Conservation (phyloP, 2,797 vertebrate genomes). For the Bryconaethiops microstoma region DNA sequence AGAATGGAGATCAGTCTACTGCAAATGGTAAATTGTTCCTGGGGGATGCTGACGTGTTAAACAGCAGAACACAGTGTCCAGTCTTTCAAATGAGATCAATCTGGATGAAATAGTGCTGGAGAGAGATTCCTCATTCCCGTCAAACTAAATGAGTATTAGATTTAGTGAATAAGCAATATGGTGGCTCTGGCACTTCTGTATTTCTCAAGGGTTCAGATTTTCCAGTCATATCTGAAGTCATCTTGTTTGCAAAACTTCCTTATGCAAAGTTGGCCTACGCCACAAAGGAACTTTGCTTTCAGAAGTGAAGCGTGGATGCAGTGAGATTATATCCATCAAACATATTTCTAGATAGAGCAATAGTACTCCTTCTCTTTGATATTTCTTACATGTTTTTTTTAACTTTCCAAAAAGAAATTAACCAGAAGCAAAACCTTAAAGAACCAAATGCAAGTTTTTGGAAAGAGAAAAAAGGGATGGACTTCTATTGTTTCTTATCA, state of each 20-base stretch:
- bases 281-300: too few species aligned
- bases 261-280: too few species aligned
- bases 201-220: slow-evolving; percentile 3
- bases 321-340: too few species aligned
- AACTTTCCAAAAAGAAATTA: too few species aligned
- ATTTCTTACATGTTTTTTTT: too few species aligned
- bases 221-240: slow-evolving; percentile 3
- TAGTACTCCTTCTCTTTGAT: too few species aligned
- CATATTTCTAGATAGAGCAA: too few species aligned
- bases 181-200: slow-evolving; percentile 19
- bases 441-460: too few species aligned
- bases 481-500: background rate
- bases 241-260: background rate
- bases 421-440: too few species aligned
- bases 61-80: slow-evolving; percentile 5
- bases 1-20: slow-evolving; percentile 16
- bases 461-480: background rate
- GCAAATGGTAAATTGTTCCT: slow-evolving; percentile 32
- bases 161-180: slow-evolving; percentile 24
- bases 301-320: too few species aligned
- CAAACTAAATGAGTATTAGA: slow-evolving; percentile 24
- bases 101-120: slow-evolving; percentile 21
- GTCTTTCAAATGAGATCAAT: slow-evolving; percentile 32
- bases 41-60: slow-evolving; percentile 23
- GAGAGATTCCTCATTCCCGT: slow-evolving; percentile 29